A percentile compares a stretch with the other conserved stretches of the same genome.
These are phyloP conservation scores for Ctenochaetus hawaiiensis DNA, from an alignment of 2,797 vertebrate species.

Conservation along the genomic window DNA sequence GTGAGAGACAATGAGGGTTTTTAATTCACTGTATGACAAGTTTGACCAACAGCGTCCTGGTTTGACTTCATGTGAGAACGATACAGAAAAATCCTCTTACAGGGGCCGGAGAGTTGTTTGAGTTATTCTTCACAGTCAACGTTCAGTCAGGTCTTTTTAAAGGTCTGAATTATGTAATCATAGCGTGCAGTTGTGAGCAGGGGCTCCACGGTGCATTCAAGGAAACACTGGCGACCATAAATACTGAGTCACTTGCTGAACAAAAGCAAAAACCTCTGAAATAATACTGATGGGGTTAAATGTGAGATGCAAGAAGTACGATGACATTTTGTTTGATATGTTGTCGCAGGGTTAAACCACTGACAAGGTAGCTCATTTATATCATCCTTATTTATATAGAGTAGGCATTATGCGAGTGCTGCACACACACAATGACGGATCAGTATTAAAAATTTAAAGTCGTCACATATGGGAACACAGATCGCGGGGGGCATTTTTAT, in stretches of 20 bases:
- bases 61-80: not conserved
- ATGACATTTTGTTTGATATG: not conserved
- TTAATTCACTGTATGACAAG: not conserved
- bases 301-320: not conserved
- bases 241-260: constrained; percentile 19
- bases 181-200: constrained; percentile 35
- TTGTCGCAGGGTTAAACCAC: not conserved
- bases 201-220: constrained; percentile 46
- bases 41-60: not conserved
- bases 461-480: no score
- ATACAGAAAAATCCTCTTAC: constrained; percentile 1
- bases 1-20: not conserved
- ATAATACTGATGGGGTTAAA: not conserved
- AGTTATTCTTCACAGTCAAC: constrained; percentile 44
- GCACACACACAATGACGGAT: no score
- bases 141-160: constrained; percentile 23
- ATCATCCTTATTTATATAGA: not conserved
- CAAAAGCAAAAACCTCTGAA: not conserved
- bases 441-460: no score
- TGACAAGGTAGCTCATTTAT: constrained; percentile 1
- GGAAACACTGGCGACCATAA: constrained; percentile 41
- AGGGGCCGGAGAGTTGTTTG: not conserved
- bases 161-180: constrained; percentile 55
- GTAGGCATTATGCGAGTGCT: not conserved
- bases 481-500: no score